Base-by-base conservation (phyloP, 2,888 invertebrate genomes). In the Hypolimnas misippus region DNA sequence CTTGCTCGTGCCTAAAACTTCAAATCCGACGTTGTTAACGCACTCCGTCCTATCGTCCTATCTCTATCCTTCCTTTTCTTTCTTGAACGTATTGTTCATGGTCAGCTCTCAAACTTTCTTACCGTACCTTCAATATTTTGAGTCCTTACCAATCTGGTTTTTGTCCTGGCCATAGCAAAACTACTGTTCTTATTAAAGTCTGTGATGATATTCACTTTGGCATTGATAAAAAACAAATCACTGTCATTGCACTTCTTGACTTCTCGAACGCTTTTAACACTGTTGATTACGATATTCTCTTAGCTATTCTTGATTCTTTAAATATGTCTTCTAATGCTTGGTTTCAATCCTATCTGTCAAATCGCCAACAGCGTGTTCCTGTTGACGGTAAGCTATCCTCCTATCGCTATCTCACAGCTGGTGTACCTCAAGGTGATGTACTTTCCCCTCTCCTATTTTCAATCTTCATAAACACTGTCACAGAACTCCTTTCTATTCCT, bases 81-180 rank as follows among this genome's bases (percentile, higher is more conserved):
- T 65, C 65, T 62, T 6, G 58, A 65, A 44, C 38, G 49, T 19
- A 50, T 49, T 46, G 65, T 58, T 0, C 55, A 55, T 29, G 17
- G 19, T 7, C 65, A 65, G 55, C 6, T 62, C 7, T 58, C 58
- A 1, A 8, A 10, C 6, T 51, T 49, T 35, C 5, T 57, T 10
- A 12, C 4, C 16, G 29, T 6, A 8, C 16, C n/a, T n/a, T 57
- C 38, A 53, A 57, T 40, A 49, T 60, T n/a, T 52, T 63, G 3
- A 51, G 35, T 42, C 51, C 59, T 3, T 38, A 12, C 7, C 57
- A 57, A 19, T 62, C 62, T 8, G 59, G 56, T 19, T 59, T 60
- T 55, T 52, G 56, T 7, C 42, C 53, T n/a, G 66, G 57, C 6
- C 62, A 63, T 38, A 64, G 63, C 42, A 64, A 59, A 1, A 29